Evolutionary conservation across 2,113 vertebrate genomes (phyloP), one percentile per base, ranked within the genome.

Genomic region (Oncorhynchus kisutch): DNA sequence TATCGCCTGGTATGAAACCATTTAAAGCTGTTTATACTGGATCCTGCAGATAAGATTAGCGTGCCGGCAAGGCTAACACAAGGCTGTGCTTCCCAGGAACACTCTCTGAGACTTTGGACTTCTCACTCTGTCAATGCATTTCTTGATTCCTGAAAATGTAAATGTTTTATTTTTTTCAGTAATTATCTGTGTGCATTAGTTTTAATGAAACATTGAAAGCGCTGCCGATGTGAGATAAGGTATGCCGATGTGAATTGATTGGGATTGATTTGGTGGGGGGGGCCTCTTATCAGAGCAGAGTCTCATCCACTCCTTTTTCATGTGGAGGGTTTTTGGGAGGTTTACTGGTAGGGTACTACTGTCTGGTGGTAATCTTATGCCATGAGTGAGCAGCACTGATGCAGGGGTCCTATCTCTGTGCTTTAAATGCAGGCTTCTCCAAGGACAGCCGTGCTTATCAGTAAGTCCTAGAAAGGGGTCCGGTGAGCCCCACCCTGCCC

Each of bases 181-280:
- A 67, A 80, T 79, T 80, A 79, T 24, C 67, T 39, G 18, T n/a
- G 67, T 31, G 29, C 29, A n/a, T 68, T 62, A 2, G 59, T 62
- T 62, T 22, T n/a, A 45, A 13, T 4, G 18, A 54, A 24, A 29
- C 25, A 73, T 25, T 22, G 73, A 48, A 73, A 51, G 34, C 67
- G 54, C 60, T 73, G 72, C 78, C 72, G 72, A 80, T 49, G 31
- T 6, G 16, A 11, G 64, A 22, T 65, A 24, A 13, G 13, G 68
- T 60, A 71, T 78, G 76, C 74, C 9, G 68, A 74, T 60, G 76
- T 25, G 22, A 5, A 8, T 67, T 77, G 66, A 59, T 74, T 83
- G 85, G 66, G 84, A 91, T 89, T 86, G 88, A 92, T 93, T 88
- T 87, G 86, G 88, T 82, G 39, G 64, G 39, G 81, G 39, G 9